phyloP scores from a whole-genome alignment of 2,113 vertebrate species.

The Anarrhichthys ocellatus region DNA sequence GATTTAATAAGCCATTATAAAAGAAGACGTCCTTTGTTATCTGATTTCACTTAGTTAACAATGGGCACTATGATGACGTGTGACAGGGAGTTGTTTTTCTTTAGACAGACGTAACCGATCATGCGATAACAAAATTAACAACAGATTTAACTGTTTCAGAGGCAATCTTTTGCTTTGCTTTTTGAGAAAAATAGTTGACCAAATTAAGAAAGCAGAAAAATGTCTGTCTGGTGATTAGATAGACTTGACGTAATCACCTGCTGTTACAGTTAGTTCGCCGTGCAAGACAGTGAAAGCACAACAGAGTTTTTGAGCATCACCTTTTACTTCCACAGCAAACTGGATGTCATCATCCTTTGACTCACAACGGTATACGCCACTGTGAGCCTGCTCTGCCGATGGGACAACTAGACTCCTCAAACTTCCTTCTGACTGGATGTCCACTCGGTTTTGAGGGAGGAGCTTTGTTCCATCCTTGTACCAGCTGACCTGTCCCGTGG shows the following conservation, averaged over 20 bases:
- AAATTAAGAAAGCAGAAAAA: background rate
- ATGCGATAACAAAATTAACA: background rate
- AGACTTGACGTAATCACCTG: conserved; percentile 28
- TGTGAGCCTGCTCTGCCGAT: conserved; percentile 74
- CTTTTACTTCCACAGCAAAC: conserved; percentile 82
- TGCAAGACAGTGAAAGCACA: conserved; percentile 65
- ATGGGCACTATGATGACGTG: background rate
- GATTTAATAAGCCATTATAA: background rate
- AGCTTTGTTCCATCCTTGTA: conserved; percentile 77
- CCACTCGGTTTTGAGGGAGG: conserved; percentile 65
- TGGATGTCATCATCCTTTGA: conserved; percentile 79
- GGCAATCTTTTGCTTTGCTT: background rate
- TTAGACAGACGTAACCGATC: background rate
- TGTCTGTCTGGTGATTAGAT: conserved; percentile 28
- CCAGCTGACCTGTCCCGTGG: conserved; percentile 73
- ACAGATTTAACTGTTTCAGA: background rate
- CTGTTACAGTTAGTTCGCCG: conserved; percentile 70
- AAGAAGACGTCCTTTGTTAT: background rate
- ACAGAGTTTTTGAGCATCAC: conserved; percentile 72
- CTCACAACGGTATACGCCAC: conserved; percentile 80
- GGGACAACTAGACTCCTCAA: conserved; percentile 76
- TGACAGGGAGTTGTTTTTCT: background rate
- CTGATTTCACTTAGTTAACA: background rate
- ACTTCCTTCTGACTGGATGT: conserved; percentile 77
- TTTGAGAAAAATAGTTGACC: background rate